Percentiles rank a stretch among this genome's conserved stretches.
Conservation (phyloP, 2,113 vertebrate species). For the Callipepla squamata region DNA sequence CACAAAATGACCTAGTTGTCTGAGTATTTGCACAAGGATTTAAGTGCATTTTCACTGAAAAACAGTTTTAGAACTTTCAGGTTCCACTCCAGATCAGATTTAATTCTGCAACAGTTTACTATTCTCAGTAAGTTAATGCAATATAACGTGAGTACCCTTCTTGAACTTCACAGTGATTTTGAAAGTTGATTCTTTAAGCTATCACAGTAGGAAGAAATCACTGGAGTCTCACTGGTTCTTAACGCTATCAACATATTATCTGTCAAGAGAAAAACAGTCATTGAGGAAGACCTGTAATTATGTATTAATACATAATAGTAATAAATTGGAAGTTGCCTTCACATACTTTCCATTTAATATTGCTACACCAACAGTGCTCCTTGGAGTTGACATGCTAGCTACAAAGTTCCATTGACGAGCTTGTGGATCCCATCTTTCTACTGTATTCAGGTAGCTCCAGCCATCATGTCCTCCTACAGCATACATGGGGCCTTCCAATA, state of each 20-base stretch:
- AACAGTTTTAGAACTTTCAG: background rate
- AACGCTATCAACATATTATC: background rate
- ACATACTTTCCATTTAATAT: conserved; percentile 95
- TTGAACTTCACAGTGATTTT: background rate
- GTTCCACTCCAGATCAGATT: background rate
- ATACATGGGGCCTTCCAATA: conserved; percentile 97
- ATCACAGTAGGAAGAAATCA: background rate
- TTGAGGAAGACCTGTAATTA: background rate
- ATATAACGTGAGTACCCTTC: background rate
- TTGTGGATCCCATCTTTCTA: conserved; percentile 99
- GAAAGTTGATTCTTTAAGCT: background rate
- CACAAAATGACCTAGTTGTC: background rate
- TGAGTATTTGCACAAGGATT: background rate
- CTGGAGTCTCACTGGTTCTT: background rate
- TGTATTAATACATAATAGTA: background rate
- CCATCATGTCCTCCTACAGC: conserved; percentile 97
- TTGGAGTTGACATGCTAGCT: conserved; percentile 95
- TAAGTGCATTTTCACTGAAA: background rate
- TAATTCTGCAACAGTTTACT: background rate
- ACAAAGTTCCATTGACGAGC: conserved; percentile 98
- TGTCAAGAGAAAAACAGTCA: background rate
- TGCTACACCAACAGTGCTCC: conserved; percentile 96
- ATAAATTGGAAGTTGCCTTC: background rate
- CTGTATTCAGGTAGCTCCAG: conserved; percentile 99
- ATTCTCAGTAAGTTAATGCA: background rate